A percentile compares a stretch with the other conserved stretches of the same genome.
Evolutionary conservation across 2,797 vertebrate genomes (phyloP).

Genomic region (Rhynchotus rufescens): DNA sequence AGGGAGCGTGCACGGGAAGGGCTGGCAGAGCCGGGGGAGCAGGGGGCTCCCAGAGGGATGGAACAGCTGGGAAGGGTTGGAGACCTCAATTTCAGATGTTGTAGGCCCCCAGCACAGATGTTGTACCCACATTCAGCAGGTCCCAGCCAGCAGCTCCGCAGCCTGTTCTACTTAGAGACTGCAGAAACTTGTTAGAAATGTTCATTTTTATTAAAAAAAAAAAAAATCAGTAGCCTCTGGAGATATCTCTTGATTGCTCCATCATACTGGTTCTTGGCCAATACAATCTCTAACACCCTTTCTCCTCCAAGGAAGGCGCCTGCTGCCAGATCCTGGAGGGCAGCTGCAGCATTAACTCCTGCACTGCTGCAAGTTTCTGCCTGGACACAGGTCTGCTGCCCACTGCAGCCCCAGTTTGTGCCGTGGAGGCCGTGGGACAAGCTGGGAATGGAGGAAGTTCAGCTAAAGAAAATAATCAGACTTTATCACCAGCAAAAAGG

Average conservation of each 20-base stretch:
- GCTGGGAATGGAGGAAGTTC: not conserved
- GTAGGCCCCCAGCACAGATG: not conserved
- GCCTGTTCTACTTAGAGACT: not conserved
- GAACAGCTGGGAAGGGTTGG: not conserved
- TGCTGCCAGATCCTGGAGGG: not conserved
- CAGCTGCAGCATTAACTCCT: not conserved
- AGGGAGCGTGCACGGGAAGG: too few relatives aligned
- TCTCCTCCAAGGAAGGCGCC: not conserved
- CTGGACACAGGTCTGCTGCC: rapidly evolving
- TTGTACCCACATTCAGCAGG: not conserved
- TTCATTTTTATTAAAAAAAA: not conserved
- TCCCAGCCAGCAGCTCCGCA: not conserved
- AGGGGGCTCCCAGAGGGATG: not conserved
- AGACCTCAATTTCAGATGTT: too few relatives aligned
- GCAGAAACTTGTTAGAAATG: not conserved
- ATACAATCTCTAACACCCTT: not conserved
- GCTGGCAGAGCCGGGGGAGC: not conserved
- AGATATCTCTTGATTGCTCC: not conserved
- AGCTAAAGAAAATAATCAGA: not conserved
- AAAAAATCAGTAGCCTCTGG: not conserved
- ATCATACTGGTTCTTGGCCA: not conserved
- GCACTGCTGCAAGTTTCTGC: not conserved
- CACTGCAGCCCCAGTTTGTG: not conserved
- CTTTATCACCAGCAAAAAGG: too few relatives aligned
- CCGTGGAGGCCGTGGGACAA: not conserved